Conservation (phyloP, 2,888 invertebrate genomes). For the Tenthredo mesomela region DNA sequence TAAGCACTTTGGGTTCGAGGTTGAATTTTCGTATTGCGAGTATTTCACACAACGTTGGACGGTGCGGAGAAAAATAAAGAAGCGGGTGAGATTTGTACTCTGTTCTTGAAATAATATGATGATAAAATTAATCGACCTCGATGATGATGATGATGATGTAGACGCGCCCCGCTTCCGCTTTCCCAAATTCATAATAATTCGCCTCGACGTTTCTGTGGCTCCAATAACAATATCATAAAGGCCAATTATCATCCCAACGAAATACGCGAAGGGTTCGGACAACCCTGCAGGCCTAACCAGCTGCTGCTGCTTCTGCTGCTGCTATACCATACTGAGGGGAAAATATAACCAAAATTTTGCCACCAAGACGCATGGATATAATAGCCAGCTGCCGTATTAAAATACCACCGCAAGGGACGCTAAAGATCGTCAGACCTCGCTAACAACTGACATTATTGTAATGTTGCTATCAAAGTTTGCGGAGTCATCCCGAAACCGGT, state of each 20-base stretch:
- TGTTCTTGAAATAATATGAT: neutral
- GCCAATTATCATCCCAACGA: constrained; percentile 13
- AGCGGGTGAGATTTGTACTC: neutral
- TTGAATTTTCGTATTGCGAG: neutral
- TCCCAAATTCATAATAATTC: neutral
- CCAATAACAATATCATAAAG: constrained; percentile 35
- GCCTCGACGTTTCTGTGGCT: neutral
- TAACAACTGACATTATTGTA: constrained; percentile 21
- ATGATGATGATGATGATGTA: neutral
- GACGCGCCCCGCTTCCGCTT: neutral
- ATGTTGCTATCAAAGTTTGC: constrained; percentile 20
- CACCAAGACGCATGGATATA: constrained; percentile 4
- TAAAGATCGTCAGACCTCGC: constrained; percentile 26
- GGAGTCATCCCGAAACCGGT: neutral
- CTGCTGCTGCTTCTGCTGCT: neutral
- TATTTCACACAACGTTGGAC: neutral
- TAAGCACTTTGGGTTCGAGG: neutral
- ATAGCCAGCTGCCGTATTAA: constrained; percentile 7
- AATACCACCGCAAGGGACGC: neutral
- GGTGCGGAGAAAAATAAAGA: neutral
- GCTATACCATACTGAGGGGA: neutral
- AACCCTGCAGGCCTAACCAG: neutral
- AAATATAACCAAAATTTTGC: constrained; percentile 20
- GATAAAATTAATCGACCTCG: constrained; percentile 12
- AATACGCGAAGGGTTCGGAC: constrained; percentile 28